Conservation (phyloP, 2,797 vertebrate genomes). For the Oophaga sylvatica region DNA sequence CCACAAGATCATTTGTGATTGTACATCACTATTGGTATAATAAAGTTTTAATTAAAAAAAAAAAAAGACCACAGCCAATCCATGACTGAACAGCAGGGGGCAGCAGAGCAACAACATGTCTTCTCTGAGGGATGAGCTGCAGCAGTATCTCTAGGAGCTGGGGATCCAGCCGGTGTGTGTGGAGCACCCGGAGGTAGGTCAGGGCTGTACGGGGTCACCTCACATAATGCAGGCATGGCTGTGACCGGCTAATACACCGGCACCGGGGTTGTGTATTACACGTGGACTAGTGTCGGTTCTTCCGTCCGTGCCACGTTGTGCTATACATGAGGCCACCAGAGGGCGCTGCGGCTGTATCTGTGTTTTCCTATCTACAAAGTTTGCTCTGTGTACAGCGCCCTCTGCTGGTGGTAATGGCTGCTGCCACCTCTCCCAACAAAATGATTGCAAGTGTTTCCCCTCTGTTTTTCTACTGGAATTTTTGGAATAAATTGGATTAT, state of each 20-base stretch:
- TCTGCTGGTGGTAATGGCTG: background rate
- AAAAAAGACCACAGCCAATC: background rate
- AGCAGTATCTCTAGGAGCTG: slow-evolving; percentile 72
- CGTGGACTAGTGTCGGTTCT: too few relatives aligned
- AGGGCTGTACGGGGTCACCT: background rate
- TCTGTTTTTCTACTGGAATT: too few relatives aligned
- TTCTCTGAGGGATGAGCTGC: slow-evolving; percentile 72
- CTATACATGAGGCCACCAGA: background rate
- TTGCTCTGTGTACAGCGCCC: background rate
- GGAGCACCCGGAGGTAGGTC: slow-evolving; percentile 84
- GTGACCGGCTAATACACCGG: background rate
- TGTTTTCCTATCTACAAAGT: background rate
- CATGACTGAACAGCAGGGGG: background rate
- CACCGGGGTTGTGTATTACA: background rate
- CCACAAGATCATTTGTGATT: too few relatives aligned
- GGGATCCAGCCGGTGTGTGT: slow-evolving; percentile 77
- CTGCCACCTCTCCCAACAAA: too few relatives aligned
- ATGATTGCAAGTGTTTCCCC: too few relatives aligned
- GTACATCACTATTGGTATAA: too few relatives aligned
- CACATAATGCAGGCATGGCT: background rate
- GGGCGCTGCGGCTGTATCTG: background rate
- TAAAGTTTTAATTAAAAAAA: slow-evolving; percentile 26
- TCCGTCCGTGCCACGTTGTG: background rate
- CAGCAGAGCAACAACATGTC: slow-evolving; percentile 66
- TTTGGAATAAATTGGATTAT: too few relatives aligned